Conservation (phyloP, 2,888 invertebrate species). For the Morinoia aosen region DNA sequence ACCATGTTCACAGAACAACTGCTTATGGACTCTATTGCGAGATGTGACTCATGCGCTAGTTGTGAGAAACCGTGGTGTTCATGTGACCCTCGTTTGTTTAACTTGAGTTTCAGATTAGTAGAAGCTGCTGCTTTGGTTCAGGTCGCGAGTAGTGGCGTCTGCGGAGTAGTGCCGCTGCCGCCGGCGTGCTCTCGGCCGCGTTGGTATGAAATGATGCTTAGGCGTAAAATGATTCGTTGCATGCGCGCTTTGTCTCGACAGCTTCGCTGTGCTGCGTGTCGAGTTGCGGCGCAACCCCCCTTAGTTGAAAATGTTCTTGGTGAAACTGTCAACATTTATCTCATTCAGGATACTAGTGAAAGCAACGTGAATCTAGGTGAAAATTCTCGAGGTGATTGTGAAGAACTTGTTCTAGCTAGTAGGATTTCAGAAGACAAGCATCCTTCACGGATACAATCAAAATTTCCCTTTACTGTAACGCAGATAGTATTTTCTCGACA, state of each 20-base stretch:
- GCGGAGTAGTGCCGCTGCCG: not conserved
- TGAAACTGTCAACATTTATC: not conserved
- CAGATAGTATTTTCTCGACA: not conserved
- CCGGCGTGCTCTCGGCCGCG: not conserved
- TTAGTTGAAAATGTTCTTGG: not conserved
- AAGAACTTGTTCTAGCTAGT: not conserved
- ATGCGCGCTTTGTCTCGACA: not conserved
- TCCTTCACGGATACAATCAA: not conserved
- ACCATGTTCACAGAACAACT: no score
- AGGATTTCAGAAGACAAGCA: not conserved
- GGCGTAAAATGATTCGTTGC: not conserved
- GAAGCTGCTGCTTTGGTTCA: not conserved
- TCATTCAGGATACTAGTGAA: not conserved
- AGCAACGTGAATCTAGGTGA: not conserved
- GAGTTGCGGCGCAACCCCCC: not conserved
- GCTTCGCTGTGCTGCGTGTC: not conserved
- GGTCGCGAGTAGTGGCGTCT: not conserved
- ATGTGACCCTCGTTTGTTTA: not conserved
- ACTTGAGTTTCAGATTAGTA: not conserved
- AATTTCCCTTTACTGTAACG: not conserved
- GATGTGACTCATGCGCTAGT: no score
- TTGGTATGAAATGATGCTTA: not conserved
- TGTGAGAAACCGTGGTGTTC: not conserved
- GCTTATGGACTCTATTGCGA: no score
- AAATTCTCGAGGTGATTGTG: not conserved